Evolutionary conservation across 1,140 invertebrate genomes (phyloP).

Genomic region (Mactra quadrangularis): DNA sequence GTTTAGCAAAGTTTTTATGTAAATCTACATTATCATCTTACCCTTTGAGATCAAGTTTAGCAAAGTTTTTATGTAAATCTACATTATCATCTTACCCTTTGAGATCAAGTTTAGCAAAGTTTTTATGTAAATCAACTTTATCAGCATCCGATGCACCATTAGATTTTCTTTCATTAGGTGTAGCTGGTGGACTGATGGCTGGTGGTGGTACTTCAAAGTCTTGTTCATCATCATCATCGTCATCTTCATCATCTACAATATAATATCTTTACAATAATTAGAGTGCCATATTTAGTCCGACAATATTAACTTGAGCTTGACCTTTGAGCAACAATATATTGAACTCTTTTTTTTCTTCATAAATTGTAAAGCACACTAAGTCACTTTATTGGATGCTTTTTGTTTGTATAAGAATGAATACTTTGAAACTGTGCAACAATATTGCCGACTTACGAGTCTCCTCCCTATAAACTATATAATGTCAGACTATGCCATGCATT

Average conservation of each 20-base stretch:
- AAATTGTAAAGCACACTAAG: no score
- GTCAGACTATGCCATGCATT: no score
- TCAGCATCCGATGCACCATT: slow-evolving; percentile 8
- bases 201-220: slow-evolving; percentile 40
- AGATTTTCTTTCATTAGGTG: slow-evolving; percentile 15
- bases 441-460: no score
- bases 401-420: no score
- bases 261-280: no score
- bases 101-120: slow-evolving; percentile 27
- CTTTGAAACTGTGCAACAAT: no score
- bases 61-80: slow-evolving; percentile 13
- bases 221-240: slow-evolving; percentile 48
- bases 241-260: slow-evolving; percentile 46
- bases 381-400: no score
- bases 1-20: slow-evolving; percentile 17
- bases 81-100: not conserved
- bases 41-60: slow-evolving; percentile 17
- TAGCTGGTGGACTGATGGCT: slow-evolving; percentile 30
- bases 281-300: no score
- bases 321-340: no score
- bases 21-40: not conserved
- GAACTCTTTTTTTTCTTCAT: no score
- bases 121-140: slow-evolving; percentile 33
- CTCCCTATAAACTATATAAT: no score
- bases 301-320: no score